phyloP scores from a whole-genome alignment of 2,797 vertebrate genomes.

The Premnoplex brunnescens region DNA sequence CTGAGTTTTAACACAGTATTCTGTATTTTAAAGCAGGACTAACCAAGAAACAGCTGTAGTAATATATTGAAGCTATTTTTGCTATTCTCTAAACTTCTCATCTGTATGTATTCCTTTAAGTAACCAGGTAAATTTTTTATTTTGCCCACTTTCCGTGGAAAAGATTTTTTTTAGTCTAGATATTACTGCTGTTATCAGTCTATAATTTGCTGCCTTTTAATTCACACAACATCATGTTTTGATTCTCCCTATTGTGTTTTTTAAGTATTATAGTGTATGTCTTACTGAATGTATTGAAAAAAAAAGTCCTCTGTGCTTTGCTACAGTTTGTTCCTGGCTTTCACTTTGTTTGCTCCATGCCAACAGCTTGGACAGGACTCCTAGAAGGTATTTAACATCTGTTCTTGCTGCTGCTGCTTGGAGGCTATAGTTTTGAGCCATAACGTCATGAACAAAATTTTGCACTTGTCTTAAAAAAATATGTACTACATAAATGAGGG shows the following conservation, averaged over 20 bases:
- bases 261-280: background rate
- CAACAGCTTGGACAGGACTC: background rate
- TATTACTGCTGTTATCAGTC: background rate
- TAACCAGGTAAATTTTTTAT: background rate
- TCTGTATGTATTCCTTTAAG: background rate
- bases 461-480: background rate
- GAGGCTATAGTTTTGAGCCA: background rate
- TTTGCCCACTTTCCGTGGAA: background rate
- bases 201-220: background rate
- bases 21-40: background rate
- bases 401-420: background rate
- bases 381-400: background rate
- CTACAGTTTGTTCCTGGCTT: background rate
- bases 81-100: background rate
- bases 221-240: background rate
- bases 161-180: background rate
- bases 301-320: background rate
- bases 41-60: background rate
- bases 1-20: background rate
- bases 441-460: background rate
- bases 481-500: background rate
- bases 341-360: background rate
- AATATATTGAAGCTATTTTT: background rate
- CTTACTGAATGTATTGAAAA: background rate
- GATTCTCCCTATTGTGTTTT: background rate